Percentiles rank a stretch among this genome's conserved stretches.
phyloP scores from a whole-genome alignment of 2,888 invertebrate species.

The Drosophila tripunctata region DNA sequence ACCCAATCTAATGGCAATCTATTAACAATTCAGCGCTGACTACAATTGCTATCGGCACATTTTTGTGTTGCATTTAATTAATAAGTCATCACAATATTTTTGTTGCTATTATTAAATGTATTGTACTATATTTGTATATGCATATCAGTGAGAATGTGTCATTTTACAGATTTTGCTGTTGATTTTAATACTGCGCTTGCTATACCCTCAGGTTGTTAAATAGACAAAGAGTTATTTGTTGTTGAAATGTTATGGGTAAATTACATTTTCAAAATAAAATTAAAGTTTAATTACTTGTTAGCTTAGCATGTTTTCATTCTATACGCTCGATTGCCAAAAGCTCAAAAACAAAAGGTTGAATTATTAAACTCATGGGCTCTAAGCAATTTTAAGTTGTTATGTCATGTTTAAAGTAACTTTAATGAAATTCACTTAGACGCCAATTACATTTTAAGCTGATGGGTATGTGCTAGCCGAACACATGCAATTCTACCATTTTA shows the following conservation, averaged over 20 bases:
- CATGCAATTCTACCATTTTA: not conserved
- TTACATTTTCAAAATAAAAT: no score
- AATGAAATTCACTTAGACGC: no score
- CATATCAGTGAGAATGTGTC: conserved; percentile 21
- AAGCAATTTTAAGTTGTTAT: no score
- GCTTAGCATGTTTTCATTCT: no score
- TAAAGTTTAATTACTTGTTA: no score
- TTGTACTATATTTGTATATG: conserved; percentile 23
- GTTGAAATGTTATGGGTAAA: no score
- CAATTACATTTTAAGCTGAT: no score
- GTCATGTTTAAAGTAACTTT: no score
- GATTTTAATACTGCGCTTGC: conserved; percentile 16
- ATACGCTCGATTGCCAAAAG: no score
- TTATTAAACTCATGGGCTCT: no score
- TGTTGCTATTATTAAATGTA: conserved; percentile 28
- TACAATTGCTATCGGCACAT: conserved; percentile 27
- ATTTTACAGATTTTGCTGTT: conserved; percentile 55
- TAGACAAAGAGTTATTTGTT: no score
- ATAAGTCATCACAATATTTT: conserved; percentile 72
- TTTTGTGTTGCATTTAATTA: conserved; percentile 62
- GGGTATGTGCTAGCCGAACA: not conserved
- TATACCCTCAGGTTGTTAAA: conserved; percentile 3
- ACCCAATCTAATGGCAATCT: conserved; percentile 22
- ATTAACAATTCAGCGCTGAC: conserved; percentile 22
- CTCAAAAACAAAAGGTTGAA: no score